Evolutionary conservation across 2,113 vertebrate species (phyloP).

Genomic region (Cololabis saira): DNA sequence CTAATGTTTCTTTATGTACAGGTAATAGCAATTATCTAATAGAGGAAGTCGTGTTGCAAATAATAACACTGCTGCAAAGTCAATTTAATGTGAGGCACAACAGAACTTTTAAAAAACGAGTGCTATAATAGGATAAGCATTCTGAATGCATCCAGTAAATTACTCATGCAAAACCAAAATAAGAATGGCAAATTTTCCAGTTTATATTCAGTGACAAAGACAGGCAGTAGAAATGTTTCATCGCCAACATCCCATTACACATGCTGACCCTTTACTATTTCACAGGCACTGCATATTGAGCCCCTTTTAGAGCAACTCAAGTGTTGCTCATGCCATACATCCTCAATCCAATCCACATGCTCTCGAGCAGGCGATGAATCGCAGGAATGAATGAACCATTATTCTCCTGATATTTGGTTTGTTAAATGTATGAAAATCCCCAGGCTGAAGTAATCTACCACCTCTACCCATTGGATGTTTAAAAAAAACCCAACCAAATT

Average conservation of each 20-base stretch:
- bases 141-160: neutral
- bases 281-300: slow-evolving; percentile 38
- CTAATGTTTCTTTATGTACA: slow-evolving; percentile 55
- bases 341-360: slow-evolving; percentile 40
- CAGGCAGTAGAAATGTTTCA: slow-evolving; percentile 60
- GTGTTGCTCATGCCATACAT: slow-evolving; percentile 24
- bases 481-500: slow-evolving; percentile 75
- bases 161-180: neutral
- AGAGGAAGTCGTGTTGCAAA: slow-evolving; percentile 7
- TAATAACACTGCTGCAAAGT: slow-evolving; percentile 2
- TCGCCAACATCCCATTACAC: slow-evolving; percentile 72
- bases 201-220: slow-evolving; percentile 37
- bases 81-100: neutral
- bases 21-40: slow-evolving; percentile 50
- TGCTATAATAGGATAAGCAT: too few relatives aligned
- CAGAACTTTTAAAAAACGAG: too few relatives aligned
- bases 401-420: slow-evolving; percentile 53
- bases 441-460: slow-evolving; percentile 56
- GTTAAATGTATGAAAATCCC: slow-evolving; percentile 61
- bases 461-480: slow-evolving; percentile 54
- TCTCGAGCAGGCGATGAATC: slow-evolving; percentile 57
- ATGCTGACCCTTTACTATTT: slow-evolving; percentile 65
- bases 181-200: neutral
- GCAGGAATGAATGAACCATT: slow-evolving; percentile 48
- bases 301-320: slow-evolving; percentile 45